Conservation (phyloP, 2,113 vertebrate species). For the Leiothrix lutea region DNA sequence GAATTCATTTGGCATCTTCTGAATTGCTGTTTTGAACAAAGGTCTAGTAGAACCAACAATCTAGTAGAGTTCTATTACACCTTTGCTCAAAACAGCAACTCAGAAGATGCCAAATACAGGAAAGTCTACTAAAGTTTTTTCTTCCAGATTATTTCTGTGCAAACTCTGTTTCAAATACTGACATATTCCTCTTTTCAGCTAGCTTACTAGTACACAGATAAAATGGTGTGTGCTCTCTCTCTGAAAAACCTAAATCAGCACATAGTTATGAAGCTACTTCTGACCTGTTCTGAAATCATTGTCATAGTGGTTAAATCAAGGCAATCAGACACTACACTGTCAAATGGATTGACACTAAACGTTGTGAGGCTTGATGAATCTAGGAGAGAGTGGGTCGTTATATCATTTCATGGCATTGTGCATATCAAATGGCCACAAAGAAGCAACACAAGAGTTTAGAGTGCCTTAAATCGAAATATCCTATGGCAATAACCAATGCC, state of each 20-base stretch:
- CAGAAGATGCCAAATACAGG: background rate
- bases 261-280: background rate
- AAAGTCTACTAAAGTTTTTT: background rate
- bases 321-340: background rate
- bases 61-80: background rate
- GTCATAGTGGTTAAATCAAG: background rate
- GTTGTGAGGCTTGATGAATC: background rate
- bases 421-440: background rate
- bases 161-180: background rate
- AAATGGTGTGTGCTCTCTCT: background rate
- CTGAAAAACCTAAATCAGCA: background rate
- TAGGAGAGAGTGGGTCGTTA: background rate
- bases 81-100: background rate
- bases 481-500: background rate
- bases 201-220: background rate
- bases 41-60: background rate
- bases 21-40: background rate
- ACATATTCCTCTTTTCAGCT: background rate
- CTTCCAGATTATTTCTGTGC: background rate
- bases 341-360: background rate
- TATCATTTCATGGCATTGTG: rapidly evolving
- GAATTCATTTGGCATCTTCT: background rate
- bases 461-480: background rate
- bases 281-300: background rate
- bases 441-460: background rate